A percentile compares a stretch with the other conserved stretches of the same genome.
Evolutionary conservation across 2,797 vertebrate species (phyloP).

Genomic region (Coracias cyanogaster): DNA sequence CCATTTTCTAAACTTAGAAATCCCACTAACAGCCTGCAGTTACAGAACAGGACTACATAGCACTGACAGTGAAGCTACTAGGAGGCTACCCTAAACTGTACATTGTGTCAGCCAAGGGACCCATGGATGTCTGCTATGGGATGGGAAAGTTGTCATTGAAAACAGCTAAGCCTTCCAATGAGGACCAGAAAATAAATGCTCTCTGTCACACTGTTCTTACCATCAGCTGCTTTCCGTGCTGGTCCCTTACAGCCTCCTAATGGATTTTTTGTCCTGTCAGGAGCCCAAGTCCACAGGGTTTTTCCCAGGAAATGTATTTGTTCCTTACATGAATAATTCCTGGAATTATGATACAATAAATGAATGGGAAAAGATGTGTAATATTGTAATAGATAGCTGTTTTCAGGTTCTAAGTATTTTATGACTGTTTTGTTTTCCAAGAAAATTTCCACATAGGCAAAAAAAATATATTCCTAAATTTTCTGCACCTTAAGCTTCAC

Average conservation of each 20-base stretch:
- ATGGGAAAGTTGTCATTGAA: neutral
- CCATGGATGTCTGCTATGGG: neutral
- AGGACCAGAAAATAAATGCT: neutral
- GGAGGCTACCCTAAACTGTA: neutral
- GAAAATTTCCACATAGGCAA: neutral
- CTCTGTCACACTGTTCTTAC: neutral
- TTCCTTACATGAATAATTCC: neutral
- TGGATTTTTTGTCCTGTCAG: neutral
- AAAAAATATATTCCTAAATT: neutral
- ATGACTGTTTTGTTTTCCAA: neutral
- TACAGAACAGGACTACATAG: neutral
- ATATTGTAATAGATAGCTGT: neutral
- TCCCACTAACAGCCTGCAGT: neutral
- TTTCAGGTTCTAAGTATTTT: neutral
- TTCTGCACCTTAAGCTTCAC: neutral
- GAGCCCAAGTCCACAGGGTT: neutral
- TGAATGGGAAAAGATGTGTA: neutral
- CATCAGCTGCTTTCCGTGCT: neutral
- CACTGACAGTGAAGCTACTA: neutral
- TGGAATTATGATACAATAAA: neutral
- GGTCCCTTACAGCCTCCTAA: neutral
- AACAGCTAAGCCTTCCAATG: neutral
- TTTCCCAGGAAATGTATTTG: neutral
- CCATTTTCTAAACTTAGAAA: neutral
- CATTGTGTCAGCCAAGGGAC: neutral